Evolutionary conservation across 2,797 vertebrate genomes (phyloP), one percentile per base, ranked within the genome.

Genomic region (Gymnocypris eckloni): DNA sequence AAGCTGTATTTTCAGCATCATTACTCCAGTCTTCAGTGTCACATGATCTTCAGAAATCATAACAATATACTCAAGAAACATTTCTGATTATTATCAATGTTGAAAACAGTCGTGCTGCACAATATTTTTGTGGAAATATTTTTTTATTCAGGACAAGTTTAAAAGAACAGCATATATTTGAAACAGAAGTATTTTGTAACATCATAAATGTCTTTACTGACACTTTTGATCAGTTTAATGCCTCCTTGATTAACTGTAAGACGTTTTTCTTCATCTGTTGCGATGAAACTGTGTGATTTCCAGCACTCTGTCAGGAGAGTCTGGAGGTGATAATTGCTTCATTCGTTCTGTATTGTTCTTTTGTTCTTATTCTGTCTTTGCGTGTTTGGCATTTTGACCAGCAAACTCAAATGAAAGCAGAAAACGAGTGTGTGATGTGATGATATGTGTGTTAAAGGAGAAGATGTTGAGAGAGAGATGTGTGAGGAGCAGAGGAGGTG

Each of bases 241-340:
- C 13, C 1, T 33, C 25, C 13, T 66, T 28, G n/a, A 28, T 28
- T 4, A 64, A 28, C n/a, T 6, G 16, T 54, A 9, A 77, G 75
- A 56, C 7, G 28, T 54, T 76, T 39, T 77, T 37, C 73, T 52
- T 33, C 8, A 52, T 11, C 28, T 4, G 41, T 43, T 28, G n/a
- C 2, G 72, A 50, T 28, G 45, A 50, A 52, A 28, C 69, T n/a
- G 20, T 71, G n/a, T 52, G 48, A 10, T 71, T 43, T 43, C 4
- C 70, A 9, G n/a, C n/a, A 83, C 70, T 88, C 76, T 71, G 71
- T 81, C 78, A 41, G 15, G 69, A 18, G 52, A 72, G 59, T 48
- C 81, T 56, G 69, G 87, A 86, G 80, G 54, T 79, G 72, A 52
- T 79, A 76, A 79, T 73, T 82, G 66, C 50, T 71, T 70, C 6